These are phyloP conservation scores for Corythoichthys intestinalis DNA, from an alignment of 2,113 vertebrate genomes.

Conservation along the genomic window DNA sequence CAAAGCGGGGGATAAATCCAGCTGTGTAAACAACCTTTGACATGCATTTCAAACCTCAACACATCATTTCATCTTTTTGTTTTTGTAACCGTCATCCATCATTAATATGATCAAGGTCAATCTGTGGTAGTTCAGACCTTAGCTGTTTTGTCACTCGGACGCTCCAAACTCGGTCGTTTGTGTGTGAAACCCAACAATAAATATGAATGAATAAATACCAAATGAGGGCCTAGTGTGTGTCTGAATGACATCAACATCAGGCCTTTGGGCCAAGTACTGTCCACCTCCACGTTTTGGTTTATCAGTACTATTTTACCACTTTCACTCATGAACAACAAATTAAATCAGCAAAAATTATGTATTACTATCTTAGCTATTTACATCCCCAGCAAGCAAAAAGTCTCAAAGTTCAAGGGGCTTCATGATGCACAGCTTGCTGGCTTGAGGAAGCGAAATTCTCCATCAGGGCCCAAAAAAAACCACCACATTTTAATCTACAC, in stretches of 20 bases:
- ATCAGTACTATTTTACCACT: constrained; percentile 2
- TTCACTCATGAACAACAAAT: background rate
- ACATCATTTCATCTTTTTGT: constrained; percentile 18
- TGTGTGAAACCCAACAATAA: constrained; percentile 55
- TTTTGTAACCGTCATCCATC: constrained; percentile 27
- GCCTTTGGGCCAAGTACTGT: constrained; percentile 20
- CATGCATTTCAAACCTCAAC: constrained; percentile 25
- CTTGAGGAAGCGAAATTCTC: constrained; percentile 14
- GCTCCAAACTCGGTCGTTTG: constrained; percentile 30
- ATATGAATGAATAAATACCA: constrained; percentile 69
- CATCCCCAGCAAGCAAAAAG: constrained; percentile 33
- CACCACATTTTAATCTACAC: constrained; percentile 31
- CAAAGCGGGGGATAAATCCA: constrained; percentile 41
- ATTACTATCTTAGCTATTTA: background rate
- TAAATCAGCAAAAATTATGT: constrained; percentile 10
- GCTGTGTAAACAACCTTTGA: constrained; percentile 52
- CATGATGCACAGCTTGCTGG: constrained; percentile 27
- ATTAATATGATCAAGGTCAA: constrained; percentile 20
- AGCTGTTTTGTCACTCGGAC: constrained; percentile 41
- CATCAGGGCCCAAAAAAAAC: constrained; percentile 2
- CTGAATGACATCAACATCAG: constrained; percentile 20
- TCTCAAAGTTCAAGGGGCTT: constrained; percentile 39
- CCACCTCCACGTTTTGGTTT: constrained; percentile 26
- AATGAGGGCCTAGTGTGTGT: constrained; percentile 25
- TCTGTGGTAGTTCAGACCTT: constrained; percentile 27